These are phyloP conservation scores for Gymnarchus niloticus DNA, from an alignment of 2,113 vertebrate genomes.

Conservation along the genomic window DNA sequence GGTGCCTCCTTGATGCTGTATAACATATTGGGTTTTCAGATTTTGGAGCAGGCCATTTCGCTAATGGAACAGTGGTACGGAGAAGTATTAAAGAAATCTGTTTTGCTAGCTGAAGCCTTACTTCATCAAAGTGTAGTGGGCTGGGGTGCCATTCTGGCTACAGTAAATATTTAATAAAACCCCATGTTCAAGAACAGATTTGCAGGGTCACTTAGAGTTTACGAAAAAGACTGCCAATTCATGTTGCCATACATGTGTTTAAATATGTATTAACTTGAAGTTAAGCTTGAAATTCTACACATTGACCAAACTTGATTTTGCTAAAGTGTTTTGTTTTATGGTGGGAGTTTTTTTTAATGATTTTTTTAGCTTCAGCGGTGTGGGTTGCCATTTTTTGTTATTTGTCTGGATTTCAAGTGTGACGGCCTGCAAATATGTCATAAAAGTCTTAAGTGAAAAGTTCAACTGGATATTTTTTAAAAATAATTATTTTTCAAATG, in stretches of 20 bases:
- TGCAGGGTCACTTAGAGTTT: constrained; percentile 7
- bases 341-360: too few relatives aligned
- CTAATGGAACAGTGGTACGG: neutral
- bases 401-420: constrained; percentile 1
- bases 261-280: neutral
- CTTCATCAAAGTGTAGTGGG: neutral
- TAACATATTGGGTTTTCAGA: neutral
- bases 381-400: too few relatives aligned
- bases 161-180: constrained; percentile 18
- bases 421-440: neutral
- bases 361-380: too few relatives aligned
- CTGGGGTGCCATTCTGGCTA: neutral
- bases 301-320: neutral
- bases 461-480: too few relatives aligned
- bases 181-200: neutral
- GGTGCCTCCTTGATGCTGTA: neutral
- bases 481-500: too few relatives aligned
- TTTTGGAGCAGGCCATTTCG: neutral
- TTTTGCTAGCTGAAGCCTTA: neutral
- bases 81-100: neutral
- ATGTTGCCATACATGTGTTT: neutral
- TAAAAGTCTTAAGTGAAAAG: too few relatives aligned
- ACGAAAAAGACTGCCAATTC: neutral
- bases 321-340: too few relatives aligned
- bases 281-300: neutral